Evolutionary conservation across 1,140 invertebrate genomes (phyloP).

Genomic region (Hyles euphorbiae): DNA sequence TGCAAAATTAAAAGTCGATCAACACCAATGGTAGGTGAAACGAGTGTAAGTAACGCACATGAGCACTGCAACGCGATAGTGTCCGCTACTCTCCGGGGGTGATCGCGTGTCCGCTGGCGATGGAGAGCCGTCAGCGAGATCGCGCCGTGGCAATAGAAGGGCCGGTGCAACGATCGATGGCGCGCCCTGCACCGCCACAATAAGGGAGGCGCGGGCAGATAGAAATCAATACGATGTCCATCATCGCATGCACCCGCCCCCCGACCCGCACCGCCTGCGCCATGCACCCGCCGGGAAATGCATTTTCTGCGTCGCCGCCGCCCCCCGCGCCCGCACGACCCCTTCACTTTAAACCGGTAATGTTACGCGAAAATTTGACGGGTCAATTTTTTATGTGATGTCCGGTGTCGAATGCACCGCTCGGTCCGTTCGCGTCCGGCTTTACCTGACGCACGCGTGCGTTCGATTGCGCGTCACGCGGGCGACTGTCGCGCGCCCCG

Average conservation of each 20-base stretch:
- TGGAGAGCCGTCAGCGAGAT: slow-evolving; percentile 26
- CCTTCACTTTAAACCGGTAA: too few species aligned
- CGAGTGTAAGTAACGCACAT: slow-evolving; percentile 28
- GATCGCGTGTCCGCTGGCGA: slow-evolving; percentile 9
- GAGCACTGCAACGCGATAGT: slow-evolving; percentile 34
- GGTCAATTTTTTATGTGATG: slow-evolving; percentile 39
- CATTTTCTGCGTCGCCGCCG: slow-evolving; percentile 55
- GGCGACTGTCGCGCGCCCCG: slow-evolving; percentile 61
- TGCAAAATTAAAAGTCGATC: slow-evolving; percentile 1
- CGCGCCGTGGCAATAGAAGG: slow-evolving; percentile 45
- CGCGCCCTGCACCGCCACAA: slow-evolving; percentile 66
- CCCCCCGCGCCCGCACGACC: slow-evolving; percentile 14
- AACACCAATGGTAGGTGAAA: slow-evolving; percentile 10
- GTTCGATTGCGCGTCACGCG: slow-evolving; percentile 59
- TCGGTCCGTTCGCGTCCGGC: slow-evolving; percentile 35
- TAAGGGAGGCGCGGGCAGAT: slow-evolving; percentile 72
- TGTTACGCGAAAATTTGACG: too few species aligned
- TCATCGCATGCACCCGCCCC: slow-evolving; percentile 65
- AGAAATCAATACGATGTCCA: slow-evolving; percentile 76
- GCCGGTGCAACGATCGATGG: slow-evolving; percentile 70
- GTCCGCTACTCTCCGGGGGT: slow-evolving; percentile 9
- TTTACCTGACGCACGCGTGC: slow-evolving; percentile 53
- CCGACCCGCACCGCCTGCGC: slow-evolving; percentile 50
- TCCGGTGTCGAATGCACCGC: slow-evolving; percentile 57
- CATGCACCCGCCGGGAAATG: slow-evolving; percentile 36